Evolutionary conservation across 2,888 invertebrate species (phyloP).

Genomic region (Parapristionchus giblindavisi): DNA sequence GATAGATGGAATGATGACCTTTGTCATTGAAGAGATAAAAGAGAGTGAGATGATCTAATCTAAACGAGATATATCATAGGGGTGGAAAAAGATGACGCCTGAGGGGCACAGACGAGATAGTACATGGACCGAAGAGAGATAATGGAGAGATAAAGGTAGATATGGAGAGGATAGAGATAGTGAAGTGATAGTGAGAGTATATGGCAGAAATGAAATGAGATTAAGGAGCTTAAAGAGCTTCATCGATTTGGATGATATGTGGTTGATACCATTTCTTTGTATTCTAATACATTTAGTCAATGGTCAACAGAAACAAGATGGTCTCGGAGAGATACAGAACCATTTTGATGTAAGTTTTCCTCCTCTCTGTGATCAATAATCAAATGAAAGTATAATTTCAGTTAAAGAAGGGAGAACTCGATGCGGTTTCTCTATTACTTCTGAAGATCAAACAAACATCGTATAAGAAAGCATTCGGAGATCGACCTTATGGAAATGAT

Average conservation of each 20-base stretch:
- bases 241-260: slow-evolving; percentile 15
- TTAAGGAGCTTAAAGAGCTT: too few species aligned
- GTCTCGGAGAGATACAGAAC: not conserved
- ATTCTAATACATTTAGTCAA: slow-evolving; percentile 1
- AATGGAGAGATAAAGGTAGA: not conserved
- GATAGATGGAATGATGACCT: too few species aligned
- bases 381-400: slow-evolving; percentile 45
- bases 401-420: slow-evolving; percentile 52
- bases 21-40: too few species aligned
- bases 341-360: slow-evolving; percentile 17
- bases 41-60: too few species aligned
- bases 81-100: too few species aligned
- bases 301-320: not conserved
- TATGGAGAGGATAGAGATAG: not conserved
- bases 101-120: too few species aligned
- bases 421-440: slow-evolving; percentile 53
- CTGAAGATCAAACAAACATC: slow-evolving; percentile 58
- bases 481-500: slow-evolving; percentile 60
- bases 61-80: too few species aligned
- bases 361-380: not conserved
- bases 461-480: slow-evolving; percentile 56
- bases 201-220: too few species aligned
- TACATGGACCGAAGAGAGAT: too few species aligned
- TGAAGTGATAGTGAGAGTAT: slow-evolving; percentile 29
- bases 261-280: slow-evolving; percentile 5